These are phyloP conservation scores for Malurus elegans DNA, from an alignment of 2,113 vertebrate species.

Conservation along the genomic window DNA sequence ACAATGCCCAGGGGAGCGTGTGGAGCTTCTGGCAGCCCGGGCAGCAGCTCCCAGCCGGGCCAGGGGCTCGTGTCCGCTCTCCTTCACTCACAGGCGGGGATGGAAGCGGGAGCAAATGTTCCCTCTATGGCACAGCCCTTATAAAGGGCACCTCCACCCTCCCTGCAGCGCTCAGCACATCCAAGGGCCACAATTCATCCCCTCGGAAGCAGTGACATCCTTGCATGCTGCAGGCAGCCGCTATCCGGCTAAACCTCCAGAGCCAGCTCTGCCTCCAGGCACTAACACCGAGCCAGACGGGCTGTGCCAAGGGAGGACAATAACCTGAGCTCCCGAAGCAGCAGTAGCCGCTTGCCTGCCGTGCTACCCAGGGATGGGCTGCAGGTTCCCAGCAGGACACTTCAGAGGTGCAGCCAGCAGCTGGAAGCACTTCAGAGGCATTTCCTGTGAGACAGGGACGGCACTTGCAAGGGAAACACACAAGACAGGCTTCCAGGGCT, in stretches of 20 bases:
- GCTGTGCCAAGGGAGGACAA: background rate
- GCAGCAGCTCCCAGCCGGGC: background rate
- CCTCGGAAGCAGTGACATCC: background rate
- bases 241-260: background rate
- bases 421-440: conserved; percentile 28
- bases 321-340: background rate
- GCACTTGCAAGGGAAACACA: background rate
- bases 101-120: fast-evolving
- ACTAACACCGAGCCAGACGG: background rate
- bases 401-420: conserved; percentile 7
- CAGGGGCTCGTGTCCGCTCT: background rate
- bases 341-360: background rate
- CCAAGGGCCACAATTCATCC: background rate
- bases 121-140: background rate
- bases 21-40: background rate
- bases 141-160: background rate
- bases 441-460: background rate
- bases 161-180: background rate
- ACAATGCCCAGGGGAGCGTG: background rate
- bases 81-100: background rate
- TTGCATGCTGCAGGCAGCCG: background rate
- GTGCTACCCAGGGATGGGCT: background rate
- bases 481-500: background rate
- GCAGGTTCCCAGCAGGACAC: background rate
- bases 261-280: background rate